Conservation (phyloP, 2,888 invertebrate genomes). For the Timandra comae region DNA sequence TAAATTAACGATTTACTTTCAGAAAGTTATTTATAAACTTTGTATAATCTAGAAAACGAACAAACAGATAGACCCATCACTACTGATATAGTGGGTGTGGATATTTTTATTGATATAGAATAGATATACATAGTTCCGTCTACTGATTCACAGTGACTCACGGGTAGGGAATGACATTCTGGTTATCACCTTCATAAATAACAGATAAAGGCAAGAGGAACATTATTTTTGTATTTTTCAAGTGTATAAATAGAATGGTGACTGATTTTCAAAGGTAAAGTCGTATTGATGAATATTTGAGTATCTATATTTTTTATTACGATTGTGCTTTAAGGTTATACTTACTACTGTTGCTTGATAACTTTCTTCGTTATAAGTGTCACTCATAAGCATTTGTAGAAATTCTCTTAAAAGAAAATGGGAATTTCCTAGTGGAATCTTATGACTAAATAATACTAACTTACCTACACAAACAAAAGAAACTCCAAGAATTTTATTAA, state of each 20-base stretch:
- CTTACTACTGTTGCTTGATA: no score
- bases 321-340: no score
- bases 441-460: slow-evolving; percentile 5
- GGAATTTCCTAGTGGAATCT: neutral
- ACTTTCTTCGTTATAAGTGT: no score
- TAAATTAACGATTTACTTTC: no score
- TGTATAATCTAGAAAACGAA: no score
- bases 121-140: slow-evolving; percentile 11
- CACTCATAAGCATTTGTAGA: neutral
- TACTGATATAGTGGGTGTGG: neutral
- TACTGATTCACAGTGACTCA: slow-evolving; percentile 22
- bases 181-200: no score
- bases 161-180: slow-evolving; percentile 13
- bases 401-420: neutral
- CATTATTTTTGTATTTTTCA: slow-evolving; percentile 12
- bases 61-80: slow-evolving; percentile 2
- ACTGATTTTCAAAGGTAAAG: no score
- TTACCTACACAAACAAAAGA: slow-evolving; percentile 32
- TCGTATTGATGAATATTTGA: no score
- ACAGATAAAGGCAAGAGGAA: neutral
- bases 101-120: slow-evolving; percentile 10
- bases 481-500: slow-evolving; percentile 50
- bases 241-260: no score
- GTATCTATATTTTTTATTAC: no score
- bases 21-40: no score